Conservation (phyloP, 2,113 vertebrate genomes). For the Tachycineta bicolor region DNA sequence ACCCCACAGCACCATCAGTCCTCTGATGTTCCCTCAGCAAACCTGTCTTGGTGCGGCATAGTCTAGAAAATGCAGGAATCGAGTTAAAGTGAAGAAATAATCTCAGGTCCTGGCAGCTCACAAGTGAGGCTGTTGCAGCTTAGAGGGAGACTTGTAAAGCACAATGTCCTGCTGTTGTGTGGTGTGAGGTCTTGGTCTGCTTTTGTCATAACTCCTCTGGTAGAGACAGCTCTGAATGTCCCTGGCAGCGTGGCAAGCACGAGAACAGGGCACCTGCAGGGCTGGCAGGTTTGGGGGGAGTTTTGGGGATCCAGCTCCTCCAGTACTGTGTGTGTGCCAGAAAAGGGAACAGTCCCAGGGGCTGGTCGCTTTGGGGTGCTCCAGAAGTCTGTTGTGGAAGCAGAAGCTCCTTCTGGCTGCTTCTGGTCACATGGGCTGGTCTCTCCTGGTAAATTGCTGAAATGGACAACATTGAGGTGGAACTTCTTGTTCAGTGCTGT, state of each 20-base stretch:
- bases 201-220: background rate
- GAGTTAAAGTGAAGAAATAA: background rate
- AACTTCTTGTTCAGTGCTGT: background rate
- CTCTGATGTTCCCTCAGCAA: rapidly evolving
- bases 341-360: background rate
- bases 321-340: background rate
- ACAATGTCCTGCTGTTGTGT: rapidly evolving
- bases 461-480: background rate
- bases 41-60: rapidly evolving
- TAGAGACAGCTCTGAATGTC: too few relatives aligned
- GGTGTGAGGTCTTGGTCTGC: background rate
- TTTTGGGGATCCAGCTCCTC: background rate
- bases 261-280: background rate
- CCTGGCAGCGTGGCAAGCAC: rapidly evolving
- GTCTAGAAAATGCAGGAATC: background rate
- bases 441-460: background rate
- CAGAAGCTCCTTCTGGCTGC: background rate
- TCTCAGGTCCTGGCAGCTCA: background rate
- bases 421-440: background rate
- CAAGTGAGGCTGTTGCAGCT: background rate
- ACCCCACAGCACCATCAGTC: background rate
- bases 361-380: rapidly evolving
- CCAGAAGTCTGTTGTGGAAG: background rate
- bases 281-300: background rate
- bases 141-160: rapidly evolving